A percentile compares a stretch with the other conserved stretches of the same genome.
Evolutionary conservation across 2,113 vertebrate genomes (phyloP).

Genomic region (Sylvia atricapilla): DNA sequence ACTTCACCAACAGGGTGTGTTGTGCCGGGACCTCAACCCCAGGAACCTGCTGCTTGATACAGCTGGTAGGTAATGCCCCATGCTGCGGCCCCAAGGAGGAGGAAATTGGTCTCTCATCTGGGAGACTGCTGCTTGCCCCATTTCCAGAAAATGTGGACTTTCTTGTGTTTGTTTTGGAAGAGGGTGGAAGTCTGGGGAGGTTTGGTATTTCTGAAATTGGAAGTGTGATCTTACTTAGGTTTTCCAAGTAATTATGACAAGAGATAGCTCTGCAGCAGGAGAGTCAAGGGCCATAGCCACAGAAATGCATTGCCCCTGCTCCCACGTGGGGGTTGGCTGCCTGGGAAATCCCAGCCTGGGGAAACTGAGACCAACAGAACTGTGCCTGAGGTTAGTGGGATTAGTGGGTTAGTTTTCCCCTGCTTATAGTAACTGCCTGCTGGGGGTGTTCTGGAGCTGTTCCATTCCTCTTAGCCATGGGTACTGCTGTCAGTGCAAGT

Average conservation of each 20-base stretch:
- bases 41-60: slow-evolving; percentile 89
- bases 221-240: neutral
- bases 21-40: slow-evolving; percentile 96
- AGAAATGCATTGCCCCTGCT: neutral
- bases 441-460: neutral
- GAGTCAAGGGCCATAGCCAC: neutral
- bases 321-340: neutral
- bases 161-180: neutral
- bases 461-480: neutral
- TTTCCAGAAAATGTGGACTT: neutral
- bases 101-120: neutral
- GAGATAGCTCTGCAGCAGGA: neutral
- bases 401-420: neutral
- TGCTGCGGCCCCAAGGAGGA: neutral
- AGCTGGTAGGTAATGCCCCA: slow-evolving; percentile 73
- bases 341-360: neutral
- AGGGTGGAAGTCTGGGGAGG: neutral
- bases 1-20: slow-evolving; percentile 92
- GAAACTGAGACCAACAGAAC: neutral
- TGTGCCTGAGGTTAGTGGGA: neutral
- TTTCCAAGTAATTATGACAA: neutral
- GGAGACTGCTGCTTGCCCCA: neutral
- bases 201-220: neutral
- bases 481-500: neutral
- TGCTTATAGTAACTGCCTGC: neutral